Percentiles rank a stretch among this genome's conserved stretches.
These are phyloP conservation scores for Zoanthus gigantus DNA, from an alignment of 92 coral and sea anemone genomes.

Conservation along the genomic window DNA sequence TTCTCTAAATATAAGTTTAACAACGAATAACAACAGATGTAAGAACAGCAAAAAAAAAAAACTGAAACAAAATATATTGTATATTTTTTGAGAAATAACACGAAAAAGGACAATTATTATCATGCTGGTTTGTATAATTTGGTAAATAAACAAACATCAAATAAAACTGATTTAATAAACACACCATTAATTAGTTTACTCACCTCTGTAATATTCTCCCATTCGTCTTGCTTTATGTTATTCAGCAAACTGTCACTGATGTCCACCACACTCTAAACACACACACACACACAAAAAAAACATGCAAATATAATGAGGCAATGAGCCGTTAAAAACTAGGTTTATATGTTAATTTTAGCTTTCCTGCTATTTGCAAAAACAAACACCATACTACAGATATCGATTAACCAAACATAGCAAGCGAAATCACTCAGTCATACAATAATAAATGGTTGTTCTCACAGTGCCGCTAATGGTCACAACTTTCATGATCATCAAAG, in stretches of 20 bases:
- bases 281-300: not conserved
- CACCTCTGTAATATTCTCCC: conserved; percentile 30
- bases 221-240: conserved; percentile 14
- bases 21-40: too few relatives aligned
- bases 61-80: too few relatives aligned
- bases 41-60: too few relatives aligned
- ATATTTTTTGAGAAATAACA: too few relatives aligned
- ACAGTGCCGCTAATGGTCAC: too few relatives aligned
- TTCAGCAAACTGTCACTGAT: conserved; percentile 24
- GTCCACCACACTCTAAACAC: conserved; percentile 30
- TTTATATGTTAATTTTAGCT: not conserved
- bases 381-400: too few relatives aligned
- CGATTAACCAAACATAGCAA: too few relatives aligned
- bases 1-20: too few relatives aligned
- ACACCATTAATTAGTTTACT: not conserved
- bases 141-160: not conserved
- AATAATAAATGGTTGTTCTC: too few relatives aligned
- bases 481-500: not conserved
- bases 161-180: too few relatives aligned
- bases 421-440: too few relatives aligned
- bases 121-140: not conserved
- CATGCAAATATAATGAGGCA: not conserved
- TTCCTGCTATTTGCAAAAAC: too few relatives aligned
- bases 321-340: not conserved
- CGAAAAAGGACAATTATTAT: not conserved